Conservation (phyloP, 2,113 vertebrate genomes). For the Carollia perspicillata region DNA sequence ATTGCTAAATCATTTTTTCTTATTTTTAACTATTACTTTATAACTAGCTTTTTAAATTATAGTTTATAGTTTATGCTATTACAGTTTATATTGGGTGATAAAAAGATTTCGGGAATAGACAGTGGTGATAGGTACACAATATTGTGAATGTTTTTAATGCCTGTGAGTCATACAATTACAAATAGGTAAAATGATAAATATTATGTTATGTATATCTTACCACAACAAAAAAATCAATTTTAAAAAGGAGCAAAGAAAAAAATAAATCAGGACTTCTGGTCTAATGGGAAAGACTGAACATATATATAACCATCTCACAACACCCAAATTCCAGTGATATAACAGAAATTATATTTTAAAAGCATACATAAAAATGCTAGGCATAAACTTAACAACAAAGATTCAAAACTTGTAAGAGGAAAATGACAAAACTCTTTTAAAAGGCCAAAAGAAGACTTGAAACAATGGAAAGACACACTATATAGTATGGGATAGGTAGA, state of each 20-base stretch:
- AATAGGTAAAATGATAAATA: not conserved
- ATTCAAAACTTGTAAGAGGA: not conserved
- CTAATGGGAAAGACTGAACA: not conserved
- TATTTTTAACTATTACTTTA: slow-evolving; percentile 8
- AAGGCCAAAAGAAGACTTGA: slow-evolving; percentile 1
- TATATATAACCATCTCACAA: not conserved
- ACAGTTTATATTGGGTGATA: not conserved
- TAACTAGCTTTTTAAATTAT: no score
- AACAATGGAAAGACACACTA: not conserved
- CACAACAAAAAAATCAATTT: not conserved
- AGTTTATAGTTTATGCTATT: no score
- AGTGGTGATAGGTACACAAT: not conserved
- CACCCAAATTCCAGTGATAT: not conserved
- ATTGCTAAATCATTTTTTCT: not conserved
- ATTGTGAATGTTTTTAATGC: not conserved
- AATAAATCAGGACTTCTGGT: not conserved
- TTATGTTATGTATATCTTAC: not conserved
- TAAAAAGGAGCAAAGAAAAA: not conserved
- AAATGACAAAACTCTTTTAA: slow-evolving; percentile 11
- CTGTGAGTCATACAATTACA: not conserved
- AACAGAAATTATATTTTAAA: not conserved
- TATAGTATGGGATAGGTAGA: not conserved
- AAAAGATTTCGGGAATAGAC: not conserved
- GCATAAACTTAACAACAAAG: not conserved
- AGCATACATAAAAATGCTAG: not conserved